Percentiles rank a stretch among this genome's conserved stretches.
Conservation (phyloP, 2,797 vertebrate genomes). For the Etheostoma nigrum region DNA sequence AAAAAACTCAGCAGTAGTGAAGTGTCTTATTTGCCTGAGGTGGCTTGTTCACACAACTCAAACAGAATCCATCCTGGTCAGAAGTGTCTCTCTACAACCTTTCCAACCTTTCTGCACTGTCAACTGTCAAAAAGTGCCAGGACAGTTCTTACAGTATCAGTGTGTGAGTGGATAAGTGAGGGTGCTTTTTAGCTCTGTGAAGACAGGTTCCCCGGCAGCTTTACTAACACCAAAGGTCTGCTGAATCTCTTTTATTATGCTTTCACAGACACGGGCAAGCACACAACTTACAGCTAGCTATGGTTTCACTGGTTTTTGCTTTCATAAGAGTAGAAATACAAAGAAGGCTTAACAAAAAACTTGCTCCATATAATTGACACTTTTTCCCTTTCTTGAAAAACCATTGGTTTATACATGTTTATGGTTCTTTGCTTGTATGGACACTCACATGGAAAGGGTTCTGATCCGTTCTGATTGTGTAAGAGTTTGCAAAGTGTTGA, state of each 20-base stretch:
- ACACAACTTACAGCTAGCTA: not conserved
- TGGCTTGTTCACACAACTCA: constrained; percentile 45
- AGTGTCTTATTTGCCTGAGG: constrained; percentile 36
- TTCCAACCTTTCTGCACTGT: not conserved
- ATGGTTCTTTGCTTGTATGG: not conserved
- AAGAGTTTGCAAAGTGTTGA: not conserved
- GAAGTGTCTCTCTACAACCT: constrained; percentile 26
- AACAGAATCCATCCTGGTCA: constrained; percentile 5
- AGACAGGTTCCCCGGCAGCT: constrained; percentile 36
- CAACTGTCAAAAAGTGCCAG: constrained; percentile 35
- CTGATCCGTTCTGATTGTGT: too few species aligned
- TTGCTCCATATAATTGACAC: not conserved
- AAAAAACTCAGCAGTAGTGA: constrained; percentile 18
- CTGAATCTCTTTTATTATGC: constrained; percentile 15
- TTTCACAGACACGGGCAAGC: constrained; percentile 18
- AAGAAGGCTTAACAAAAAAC: not conserved
- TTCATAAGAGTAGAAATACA: constrained; percentile 3
- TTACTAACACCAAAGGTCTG: constrained; percentile 26
- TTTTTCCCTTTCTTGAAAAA: not conserved
- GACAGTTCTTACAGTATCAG: constrained; percentile 18
- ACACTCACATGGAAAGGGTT: not conserved
- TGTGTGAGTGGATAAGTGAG: constrained; percentile 7
- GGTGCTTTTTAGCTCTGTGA: constrained; percentile 19
- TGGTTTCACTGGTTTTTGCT: not conserved
- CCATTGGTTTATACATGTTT: not conserved